Evolutionary conservation across 2,888 invertebrate species (phyloP).

Genomic region (Empis stercorea): DNA sequence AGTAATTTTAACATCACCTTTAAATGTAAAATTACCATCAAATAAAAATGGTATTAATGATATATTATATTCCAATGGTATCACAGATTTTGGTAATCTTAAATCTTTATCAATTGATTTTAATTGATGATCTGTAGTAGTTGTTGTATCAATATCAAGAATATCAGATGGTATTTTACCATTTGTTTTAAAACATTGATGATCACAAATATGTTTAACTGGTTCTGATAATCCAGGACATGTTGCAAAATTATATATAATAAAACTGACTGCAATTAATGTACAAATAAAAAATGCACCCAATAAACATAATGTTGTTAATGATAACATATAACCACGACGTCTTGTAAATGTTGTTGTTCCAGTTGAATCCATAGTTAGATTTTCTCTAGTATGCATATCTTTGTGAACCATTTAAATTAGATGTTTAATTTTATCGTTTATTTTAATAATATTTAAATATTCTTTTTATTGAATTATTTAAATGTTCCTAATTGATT

Average conservation of each 20-base stretch:
- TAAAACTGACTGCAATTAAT: constrained; percentile 55
- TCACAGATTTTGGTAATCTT: constrained; percentile 52
- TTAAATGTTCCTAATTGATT: no score
- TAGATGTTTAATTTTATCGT: no score
- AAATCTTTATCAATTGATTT: constrained; percentile 42
- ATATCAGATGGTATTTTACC: constrained; percentile 6
- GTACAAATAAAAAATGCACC: constrained; percentile 50
- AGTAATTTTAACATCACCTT: constrained; percentile 52
- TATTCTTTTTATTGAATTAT: no score
- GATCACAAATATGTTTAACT: constrained; percentile 7
- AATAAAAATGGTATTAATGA: constrained; percentile 58
- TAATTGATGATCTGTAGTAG: constrained; percentile 12
- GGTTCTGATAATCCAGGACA: constrained; percentile 39
- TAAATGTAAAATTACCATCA: constrained; percentile 66
- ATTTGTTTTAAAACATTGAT: constrained; percentile 1
- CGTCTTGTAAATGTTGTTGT: constrained; percentile 21
- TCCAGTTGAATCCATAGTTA: constrained; percentile 14
- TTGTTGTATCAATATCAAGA: constrained; percentile 14
- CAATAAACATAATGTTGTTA: constrained; percentile 48
- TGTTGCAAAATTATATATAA: constrained; percentile 64
- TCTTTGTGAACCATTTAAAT: constrained; percentile 27
- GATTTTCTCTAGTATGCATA: constrained; percentile 24
- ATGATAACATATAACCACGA: constrained; percentile 50
- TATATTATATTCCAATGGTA: constrained; percentile 56
- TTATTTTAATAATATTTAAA: no score